Conservation (phyloP, 2,113 vertebrate genomes). For the Anthoscopus minutus region DNA sequence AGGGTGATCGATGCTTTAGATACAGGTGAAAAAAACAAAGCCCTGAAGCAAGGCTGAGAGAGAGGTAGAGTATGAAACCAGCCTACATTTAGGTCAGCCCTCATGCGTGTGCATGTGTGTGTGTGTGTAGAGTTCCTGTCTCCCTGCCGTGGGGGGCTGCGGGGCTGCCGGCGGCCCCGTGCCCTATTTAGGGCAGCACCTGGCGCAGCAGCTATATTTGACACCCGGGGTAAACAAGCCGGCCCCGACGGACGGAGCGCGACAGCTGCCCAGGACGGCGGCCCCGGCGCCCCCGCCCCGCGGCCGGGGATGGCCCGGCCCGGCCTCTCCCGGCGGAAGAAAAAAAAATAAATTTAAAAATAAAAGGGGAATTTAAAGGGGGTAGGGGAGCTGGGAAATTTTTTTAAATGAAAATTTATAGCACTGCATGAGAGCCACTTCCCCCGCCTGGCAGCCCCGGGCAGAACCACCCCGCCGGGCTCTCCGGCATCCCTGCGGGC, state of each 20-base stretch:
- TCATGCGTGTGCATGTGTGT: not conserved
- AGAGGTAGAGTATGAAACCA: not conserved
- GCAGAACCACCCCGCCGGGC: not conserved
- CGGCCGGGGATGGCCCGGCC: not conserved
- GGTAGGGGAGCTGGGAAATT: too few relatives aligned
- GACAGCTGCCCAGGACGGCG: constrained; percentile 86
- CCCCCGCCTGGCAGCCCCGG: not conserved
- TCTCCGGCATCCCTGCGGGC: not conserved
- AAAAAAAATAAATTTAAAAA: not conserved
- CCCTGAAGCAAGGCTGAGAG: not conserved
- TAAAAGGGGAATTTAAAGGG: not conserved
- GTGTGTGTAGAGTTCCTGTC: not conserved
- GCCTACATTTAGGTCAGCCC: constrained; percentile 11
- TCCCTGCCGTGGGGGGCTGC: not conserved
- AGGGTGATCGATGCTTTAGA: not conserved
- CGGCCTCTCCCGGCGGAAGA: not conserved
- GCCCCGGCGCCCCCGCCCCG: not conserved
- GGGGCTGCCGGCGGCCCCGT: not conserved
- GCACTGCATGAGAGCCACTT: constrained; percentile 59
- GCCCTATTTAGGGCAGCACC: constrained; percentile 81
- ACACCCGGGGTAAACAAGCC: constrained; percentile 84
- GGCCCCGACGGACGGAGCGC: constrained; percentile 70
- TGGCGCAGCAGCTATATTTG: constrained; percentile 82
- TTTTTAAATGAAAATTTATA: constrained; percentile 31
- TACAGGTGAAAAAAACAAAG: not conserved